phyloP scores from a whole-genome alignment of 2,888 invertebrate genomes.

The Eupeodes luniger region DNA sequence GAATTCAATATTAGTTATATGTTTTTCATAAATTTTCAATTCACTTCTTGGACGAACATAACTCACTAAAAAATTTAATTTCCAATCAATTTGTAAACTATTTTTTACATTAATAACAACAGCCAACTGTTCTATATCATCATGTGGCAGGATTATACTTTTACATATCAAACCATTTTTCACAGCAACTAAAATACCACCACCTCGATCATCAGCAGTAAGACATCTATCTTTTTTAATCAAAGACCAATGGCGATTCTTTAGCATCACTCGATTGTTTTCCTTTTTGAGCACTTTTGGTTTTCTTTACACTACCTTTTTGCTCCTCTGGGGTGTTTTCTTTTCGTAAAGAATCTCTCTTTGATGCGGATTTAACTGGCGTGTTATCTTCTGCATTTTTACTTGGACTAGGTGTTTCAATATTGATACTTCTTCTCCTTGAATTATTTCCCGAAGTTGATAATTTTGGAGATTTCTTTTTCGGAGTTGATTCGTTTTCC shows the following conservation, averaged over 20 bases:
- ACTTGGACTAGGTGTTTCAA: not conserved
- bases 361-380: slow-evolving; percentile 7
- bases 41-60: too few relatives aligned
- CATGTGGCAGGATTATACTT: too few relatives aligned
- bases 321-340: not conserved
- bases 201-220: too few relatives aligned
- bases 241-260: not conserved
- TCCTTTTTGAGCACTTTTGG: not conserved
- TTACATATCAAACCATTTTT: too few relatives aligned
- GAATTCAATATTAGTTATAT: too few relatives aligned
- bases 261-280: not conserved
- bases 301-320: not conserved
- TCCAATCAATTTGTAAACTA: too few relatives aligned
- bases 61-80: too few relatives aligned
- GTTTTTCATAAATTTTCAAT: too few relatives aligned
- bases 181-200: too few relatives aligned
- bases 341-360: not conserved
- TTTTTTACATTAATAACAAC: too few relatives aligned
- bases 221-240: too few relatives aligned
- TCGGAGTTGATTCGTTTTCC: not conserved
- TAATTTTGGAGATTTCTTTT: not conserved
- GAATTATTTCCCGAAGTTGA: not conserved
- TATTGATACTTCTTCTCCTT: not conserved
- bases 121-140: too few relatives aligned
- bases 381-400: not conserved